Conservation (phyloP, 2,797 vertebrate genomes). For the Anableps anableps region DNA sequence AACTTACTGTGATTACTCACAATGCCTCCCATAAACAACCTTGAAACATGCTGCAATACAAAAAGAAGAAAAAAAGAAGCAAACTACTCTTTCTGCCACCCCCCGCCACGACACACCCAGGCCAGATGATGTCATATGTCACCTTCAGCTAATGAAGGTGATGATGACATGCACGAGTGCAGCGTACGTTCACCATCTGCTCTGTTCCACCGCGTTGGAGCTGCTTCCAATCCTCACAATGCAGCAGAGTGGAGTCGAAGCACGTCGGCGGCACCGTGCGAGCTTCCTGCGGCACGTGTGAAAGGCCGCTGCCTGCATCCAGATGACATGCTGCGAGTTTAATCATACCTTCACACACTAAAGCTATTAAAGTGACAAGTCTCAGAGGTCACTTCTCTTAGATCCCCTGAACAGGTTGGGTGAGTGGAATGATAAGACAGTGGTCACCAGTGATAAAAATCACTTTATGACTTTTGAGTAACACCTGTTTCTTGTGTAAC, state of each 20-base stretch:
- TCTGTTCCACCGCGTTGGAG: constrained; percentile 64
- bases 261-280: constrained; percentile 37
- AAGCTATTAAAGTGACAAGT: constrained; percentile 42
- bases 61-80: constrained; percentile 56
- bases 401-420: constrained; percentile 27
- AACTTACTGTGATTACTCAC: constrained; percentile 61
- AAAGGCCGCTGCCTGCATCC: constrained; percentile 57
- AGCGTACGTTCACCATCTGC: constrained; percentile 79
- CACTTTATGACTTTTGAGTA: constrained; percentile 1
- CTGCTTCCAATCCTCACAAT: constrained; percentile 36
- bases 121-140: constrained; percentile 80
- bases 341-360: constrained; percentile 53
- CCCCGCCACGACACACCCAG: constrained; percentile 42
- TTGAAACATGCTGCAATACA: constrained; percentile 65
- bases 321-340: constrained; percentile 56
- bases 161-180: constrained; percentile 78
- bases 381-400: constrained; percentile 44
- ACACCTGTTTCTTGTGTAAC: constrained; percentile 7
- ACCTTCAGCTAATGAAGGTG: constrained; percentile 82
- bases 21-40: constrained; percentile 72
- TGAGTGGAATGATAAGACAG: constrained; percentile 3
- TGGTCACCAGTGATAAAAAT: constrained; percentile 15
- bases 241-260: constrained; percentile 56
- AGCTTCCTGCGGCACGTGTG: constrained; percentile 50
- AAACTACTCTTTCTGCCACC: constrained; percentile 58